Evolutionary conservation across 2,888 invertebrate genomes (phyloP).

Genomic region (Drosophila recens): DNA sequence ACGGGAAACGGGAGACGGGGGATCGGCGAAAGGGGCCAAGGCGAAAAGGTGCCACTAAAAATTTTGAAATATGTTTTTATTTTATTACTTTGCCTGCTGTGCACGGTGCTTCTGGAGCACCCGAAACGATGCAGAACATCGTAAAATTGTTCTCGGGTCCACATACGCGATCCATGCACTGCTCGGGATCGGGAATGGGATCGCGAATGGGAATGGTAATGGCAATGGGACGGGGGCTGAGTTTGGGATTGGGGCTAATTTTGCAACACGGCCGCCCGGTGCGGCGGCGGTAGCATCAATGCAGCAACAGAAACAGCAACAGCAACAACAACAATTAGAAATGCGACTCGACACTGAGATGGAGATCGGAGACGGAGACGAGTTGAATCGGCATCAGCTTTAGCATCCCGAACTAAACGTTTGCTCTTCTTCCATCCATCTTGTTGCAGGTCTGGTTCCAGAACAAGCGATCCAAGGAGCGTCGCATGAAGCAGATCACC

Average conservation of each 20-base stretch:
- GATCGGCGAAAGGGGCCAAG: constrained; percentile 3
- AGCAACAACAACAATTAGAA: constrained; percentile 41
- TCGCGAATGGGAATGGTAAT: neutral
- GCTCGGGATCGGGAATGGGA: neutral
- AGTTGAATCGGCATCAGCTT: constrained; percentile 1
- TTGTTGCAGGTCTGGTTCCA: constrained; percentile 98
- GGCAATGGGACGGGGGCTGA: neutral
- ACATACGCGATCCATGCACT: constrained; percentile 1
- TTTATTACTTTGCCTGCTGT: constrained; percentile 80
- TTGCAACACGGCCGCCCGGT: constrained; percentile 76
- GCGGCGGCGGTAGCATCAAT: constrained; percentile 72
- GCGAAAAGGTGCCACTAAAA: constrained; percentile 79
- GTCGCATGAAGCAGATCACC: constrained; percentile 98
- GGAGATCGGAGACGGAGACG: neutral
- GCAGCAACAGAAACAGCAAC: constrained; percentile 40
- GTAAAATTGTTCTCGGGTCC: constrained; percentile 53
- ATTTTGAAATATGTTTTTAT: constrained; percentile 82
- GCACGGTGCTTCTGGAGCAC: constrained; percentile 79
- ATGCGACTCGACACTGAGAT: constrained; percentile 19
- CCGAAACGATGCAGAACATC: constrained; percentile 75
- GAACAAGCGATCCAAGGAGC: constrained; percentile 99
- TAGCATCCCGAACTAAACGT: neutral
- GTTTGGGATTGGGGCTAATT: constrained; percentile 63
- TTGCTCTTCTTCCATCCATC: neutral
- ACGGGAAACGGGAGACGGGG: constrained; percentile 25